Conservation (phyloP, 2,888 invertebrate genomes). For the Acanthosepion esculentum region DNA sequence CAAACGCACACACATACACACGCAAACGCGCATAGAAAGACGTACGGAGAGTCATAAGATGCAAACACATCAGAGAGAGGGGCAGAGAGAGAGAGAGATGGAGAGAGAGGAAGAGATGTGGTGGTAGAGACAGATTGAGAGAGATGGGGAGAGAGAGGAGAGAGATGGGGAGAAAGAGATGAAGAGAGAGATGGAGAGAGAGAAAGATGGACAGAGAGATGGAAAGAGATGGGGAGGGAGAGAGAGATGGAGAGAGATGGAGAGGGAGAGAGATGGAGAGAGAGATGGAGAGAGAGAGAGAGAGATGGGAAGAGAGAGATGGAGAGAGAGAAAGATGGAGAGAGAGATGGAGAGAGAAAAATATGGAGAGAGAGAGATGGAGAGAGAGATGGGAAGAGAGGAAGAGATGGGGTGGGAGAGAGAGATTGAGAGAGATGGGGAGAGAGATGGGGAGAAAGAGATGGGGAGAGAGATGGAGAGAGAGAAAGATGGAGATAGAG, state of each 20-base stretch:
- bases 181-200: not conserved
- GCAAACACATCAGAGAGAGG: not conserved
- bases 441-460: too few species aligned
- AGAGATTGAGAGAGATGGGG: not conserved
- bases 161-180: too few species aligned
- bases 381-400: not conserved
- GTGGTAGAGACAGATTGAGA: too few species aligned
- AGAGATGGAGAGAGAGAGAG: not conserved
- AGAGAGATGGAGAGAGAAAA: too few species aligned
- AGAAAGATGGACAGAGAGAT: too few species aligned
- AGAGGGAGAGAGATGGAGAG: too few species aligned
- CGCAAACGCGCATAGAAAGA: too few species aligned
- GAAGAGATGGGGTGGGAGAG: too few species aligned
- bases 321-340: not conserved
- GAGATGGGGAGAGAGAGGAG: not conserved
- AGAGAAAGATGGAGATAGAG: not conserved
- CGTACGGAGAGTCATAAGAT: not conserved
- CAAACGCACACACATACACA: too few species aligned
- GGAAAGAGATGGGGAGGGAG: not conserved
- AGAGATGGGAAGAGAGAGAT: not conserved
- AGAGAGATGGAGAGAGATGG: not conserved
- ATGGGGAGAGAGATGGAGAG: not conserved
- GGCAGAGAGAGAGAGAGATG: not conserved
- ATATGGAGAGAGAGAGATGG: too few species aligned
- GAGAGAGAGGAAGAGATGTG: too few species aligned